These are phyloP conservation scores for Babylonia areolata DNA, from an alignment of 1,140 invertebrate genomes.

Conservation along the genomic window DNA sequence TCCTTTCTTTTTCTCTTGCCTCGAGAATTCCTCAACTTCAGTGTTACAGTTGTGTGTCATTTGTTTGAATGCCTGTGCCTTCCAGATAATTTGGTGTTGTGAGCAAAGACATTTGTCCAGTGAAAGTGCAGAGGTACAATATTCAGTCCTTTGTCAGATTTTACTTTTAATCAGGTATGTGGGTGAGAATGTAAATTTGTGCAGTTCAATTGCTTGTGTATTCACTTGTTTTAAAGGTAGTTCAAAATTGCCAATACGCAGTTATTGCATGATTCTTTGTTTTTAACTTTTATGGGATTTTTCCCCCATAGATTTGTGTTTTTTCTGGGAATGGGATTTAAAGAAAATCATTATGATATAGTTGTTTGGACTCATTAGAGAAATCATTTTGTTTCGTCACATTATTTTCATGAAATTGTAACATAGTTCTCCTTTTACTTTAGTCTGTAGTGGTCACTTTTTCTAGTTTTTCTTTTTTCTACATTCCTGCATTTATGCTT, in stretches of 20 bases:
- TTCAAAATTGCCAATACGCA: background rate
- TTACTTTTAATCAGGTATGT: conserved; percentile 2
- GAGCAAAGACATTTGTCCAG: background rate
- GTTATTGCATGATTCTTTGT: background rate
- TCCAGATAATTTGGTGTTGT: conserved; percentile 25
- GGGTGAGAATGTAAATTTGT: background rate
- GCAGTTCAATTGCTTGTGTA: background rate
- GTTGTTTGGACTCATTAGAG: background rate
- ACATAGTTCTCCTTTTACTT: background rate
- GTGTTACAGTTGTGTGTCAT: background rate
- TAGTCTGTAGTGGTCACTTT: background rate
- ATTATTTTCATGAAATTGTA: background rate
- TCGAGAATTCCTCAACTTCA: background rate
- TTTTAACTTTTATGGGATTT: background rate
- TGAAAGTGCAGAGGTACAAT: background rate
- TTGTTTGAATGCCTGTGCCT: conserved; percentile 24
- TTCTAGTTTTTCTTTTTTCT: background rate
- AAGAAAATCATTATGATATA: background rate
- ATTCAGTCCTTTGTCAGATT: background rate
- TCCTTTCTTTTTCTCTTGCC: background rate
- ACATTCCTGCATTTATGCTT: conserved; percentile 1
- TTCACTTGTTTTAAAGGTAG: background rate
- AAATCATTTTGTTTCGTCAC: background rate
- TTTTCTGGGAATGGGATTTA: background rate
- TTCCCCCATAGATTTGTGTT: background rate